phyloP scores from a whole-genome alignment of 2,888 invertebrate species.

The Rhagonycha lutea region DNA sequence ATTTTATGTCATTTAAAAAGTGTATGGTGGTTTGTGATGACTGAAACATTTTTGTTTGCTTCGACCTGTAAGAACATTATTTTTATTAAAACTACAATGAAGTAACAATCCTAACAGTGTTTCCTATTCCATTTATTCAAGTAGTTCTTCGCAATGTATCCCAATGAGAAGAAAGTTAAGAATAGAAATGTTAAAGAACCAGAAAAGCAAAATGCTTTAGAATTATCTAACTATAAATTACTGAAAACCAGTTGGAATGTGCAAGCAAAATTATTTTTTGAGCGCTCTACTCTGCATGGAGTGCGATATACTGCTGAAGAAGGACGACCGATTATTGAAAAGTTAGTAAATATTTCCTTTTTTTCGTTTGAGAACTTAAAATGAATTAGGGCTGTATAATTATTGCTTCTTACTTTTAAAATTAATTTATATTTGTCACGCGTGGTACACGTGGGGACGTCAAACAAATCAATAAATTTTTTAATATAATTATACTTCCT shows the following conservation, averaged over 20 bases:
- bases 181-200: conserved; percentile 10
- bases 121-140: neutral
- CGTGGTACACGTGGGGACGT: neutral
- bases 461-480: neutral
- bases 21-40: neutral
- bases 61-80: neutral
- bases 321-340: conserved; percentile 75
- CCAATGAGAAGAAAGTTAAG: neutral
- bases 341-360: conserved; percentile 57
- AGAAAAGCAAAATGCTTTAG: neutral
- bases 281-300: conserved; percentile 78
- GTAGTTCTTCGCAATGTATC: neutral
- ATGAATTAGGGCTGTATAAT: neutral
- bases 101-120: neutral
- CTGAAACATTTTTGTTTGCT: neutral
- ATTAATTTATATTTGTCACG: neutral
- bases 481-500: neutral
- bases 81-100: neutral
- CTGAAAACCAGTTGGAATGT: conserved; percentile 68
- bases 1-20: neutral
- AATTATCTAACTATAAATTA: conserved; percentile 36
- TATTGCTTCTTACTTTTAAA: neutral
- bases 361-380: too few relatives aligned
- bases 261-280: conserved; percentile 75
- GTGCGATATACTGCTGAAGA: conserved; percentile 78